phyloP scores from a whole-genome alignment of 2,113 vertebrate genomes.

The Hydrochoerus hydrochaeris region DNA sequence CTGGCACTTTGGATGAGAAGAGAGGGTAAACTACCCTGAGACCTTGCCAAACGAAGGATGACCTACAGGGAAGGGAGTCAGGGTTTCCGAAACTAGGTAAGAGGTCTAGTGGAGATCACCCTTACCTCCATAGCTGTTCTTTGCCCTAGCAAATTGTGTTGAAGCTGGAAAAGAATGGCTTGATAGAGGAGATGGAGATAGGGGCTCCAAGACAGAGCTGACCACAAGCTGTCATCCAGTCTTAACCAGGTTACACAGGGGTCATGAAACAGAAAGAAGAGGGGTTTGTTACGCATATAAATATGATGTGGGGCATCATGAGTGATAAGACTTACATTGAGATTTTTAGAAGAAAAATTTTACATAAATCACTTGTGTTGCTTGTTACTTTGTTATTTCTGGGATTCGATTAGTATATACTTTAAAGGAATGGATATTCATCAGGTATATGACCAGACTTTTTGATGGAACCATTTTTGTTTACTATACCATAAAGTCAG shows the following conservation, averaged over 20 bases:
- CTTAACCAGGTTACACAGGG: neutral
- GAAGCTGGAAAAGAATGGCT: neutral
- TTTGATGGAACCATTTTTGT: neutral
- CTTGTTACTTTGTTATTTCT: constrained; percentile 25
- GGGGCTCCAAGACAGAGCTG: neutral
- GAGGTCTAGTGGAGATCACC: neutral
- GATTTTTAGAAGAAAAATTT: neutral
- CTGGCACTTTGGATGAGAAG: neutral
- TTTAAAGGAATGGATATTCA: constrained; percentile 27
- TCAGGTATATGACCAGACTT: neutral
- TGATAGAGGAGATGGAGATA: neutral
- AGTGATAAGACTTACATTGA: neutral
- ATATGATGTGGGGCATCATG: neutral
- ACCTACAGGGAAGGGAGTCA: neutral
- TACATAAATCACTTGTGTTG: neutral
- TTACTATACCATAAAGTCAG: neutral
- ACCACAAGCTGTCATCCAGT: neutral
- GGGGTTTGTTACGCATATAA: neutral
- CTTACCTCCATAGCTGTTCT: neutral
- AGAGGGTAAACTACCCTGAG: neutral
- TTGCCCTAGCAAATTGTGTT: neutral
- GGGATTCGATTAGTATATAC: neutral
- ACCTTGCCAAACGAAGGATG: neutral
- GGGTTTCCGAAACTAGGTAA: neutral
- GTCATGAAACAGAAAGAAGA: neutral